A percentile compares a stretch with the other conserved stretches of the same genome.
Conservation (phyloP, 1,140 invertebrate species). For the Drosophila gunungcola region DNA sequence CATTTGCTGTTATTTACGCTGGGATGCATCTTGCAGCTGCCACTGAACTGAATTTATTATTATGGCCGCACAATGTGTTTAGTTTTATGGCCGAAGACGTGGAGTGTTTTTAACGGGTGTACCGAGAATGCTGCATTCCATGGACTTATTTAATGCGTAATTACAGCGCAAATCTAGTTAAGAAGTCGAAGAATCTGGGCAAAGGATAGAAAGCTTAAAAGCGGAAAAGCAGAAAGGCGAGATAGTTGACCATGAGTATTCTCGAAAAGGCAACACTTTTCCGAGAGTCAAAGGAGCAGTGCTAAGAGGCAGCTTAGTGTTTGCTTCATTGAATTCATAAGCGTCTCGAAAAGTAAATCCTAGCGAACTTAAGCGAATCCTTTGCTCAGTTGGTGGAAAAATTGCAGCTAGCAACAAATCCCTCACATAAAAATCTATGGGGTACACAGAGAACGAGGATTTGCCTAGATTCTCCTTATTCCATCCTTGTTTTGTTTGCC, state of each 20-base stretch:
- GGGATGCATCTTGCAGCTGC: slow-evolving; percentile 48
- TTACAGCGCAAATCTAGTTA: slow-evolving; percentile 71
- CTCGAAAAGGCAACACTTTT: slow-evolving; percentile 43
- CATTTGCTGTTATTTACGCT: slow-evolving; percentile 38
- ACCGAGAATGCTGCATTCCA: slow-evolving; percentile 29
- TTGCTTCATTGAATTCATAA: slow-evolving; percentile 78
- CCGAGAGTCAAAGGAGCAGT: slow-evolving; percentile 20
- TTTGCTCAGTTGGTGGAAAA: not conserved
- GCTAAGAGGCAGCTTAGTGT: slow-evolving; percentile 65
- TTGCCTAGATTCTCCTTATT: slow-evolving; percentile 5
- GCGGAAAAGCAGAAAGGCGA: slow-evolving; percentile 1
- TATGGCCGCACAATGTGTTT: slow-evolving; percentile 74
- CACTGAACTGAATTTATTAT: slow-evolving; percentile 69
- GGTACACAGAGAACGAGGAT: slow-evolving; percentile 46
- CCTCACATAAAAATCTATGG: slow-evolving; percentile 40
- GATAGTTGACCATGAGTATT: slow-evolving; percentile 25
- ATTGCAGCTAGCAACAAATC: slow-evolving; percentile 27
- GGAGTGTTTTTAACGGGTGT: slow-evolving; percentile 56
- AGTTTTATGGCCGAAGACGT: slow-evolving; percentile 74
- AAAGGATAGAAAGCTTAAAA: slow-evolving; percentile 13
- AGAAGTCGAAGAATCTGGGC: slow-evolving; percentile 36
- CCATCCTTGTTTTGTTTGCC: not conserved
- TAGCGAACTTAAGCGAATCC: slow-evolving; percentile 43
- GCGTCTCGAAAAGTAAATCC: slow-evolving; percentile 59
- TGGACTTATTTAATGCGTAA: slow-evolving; percentile 79